Evolutionary conservation across 1,140 invertebrate genomes (phyloP).

Genomic region (Apis laboriosa): DNA sequence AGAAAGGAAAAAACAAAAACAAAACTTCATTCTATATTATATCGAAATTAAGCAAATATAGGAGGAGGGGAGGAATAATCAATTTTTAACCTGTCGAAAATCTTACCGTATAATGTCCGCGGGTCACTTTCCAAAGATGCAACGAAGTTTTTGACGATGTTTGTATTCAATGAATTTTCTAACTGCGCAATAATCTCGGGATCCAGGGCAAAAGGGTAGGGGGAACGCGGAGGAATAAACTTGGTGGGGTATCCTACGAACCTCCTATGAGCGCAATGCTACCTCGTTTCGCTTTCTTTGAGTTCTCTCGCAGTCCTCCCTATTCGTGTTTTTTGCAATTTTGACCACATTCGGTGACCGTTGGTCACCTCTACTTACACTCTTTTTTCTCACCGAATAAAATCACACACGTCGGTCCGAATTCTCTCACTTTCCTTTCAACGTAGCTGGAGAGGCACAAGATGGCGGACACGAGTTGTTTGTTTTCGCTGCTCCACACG

Average conservation of each 20-base stretch:
- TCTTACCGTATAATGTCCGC: constrained; percentile 40
- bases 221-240: constrained; percentile 59
- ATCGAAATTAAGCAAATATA: neutral
- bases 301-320: constrained; percentile 67
- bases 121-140: constrained; percentile 25
- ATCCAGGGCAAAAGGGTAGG: constrained; percentile 66
- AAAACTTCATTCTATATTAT: neutral
- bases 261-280: constrained; percentile 64
- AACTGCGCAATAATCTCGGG: constrained; percentile 74
- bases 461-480: constrained; percentile 69
- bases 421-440: constrained; percentile 33
- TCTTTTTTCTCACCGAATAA: constrained; percentile 30
- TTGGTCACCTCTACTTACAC: constrained; percentile 57
- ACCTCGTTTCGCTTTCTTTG: constrained; percentile 61
- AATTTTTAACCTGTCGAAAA: constrained; percentile 10
- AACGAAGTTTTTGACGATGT: constrained; percentile 24
- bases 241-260: constrained; percentile 60
- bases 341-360: constrained; percentile 75
- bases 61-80: neutral
- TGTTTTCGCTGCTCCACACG: constrained; percentile 53
- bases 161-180: constrained; percentile 57
- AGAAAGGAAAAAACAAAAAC: neutral
- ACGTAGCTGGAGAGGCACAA: constrained; percentile 66
- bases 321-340: constrained; percentile 55
- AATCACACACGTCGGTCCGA: constrained; percentile 26